Conservation (phyloP, 1,140 invertebrate species). For the Thereuonema tuberculata region DNA sequence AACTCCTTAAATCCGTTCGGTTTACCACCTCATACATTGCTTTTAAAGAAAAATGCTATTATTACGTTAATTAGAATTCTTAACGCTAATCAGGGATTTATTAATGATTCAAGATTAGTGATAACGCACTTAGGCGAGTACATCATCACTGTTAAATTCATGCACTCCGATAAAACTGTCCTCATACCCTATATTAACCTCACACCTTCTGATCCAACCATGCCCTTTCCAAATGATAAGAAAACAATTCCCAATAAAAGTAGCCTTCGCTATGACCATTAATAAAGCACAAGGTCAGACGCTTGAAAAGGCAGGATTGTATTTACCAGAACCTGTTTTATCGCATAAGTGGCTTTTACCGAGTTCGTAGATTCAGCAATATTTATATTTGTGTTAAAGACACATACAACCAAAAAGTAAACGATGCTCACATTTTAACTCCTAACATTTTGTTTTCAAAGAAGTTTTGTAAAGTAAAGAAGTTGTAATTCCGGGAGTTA, state of each 20-base stretch:
- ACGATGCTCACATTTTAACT: not conserved
- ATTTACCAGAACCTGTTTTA: not conserved
- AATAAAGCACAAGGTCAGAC: conserved; percentile 6
- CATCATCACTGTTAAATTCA: not conserved
- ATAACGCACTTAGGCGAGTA: not conserved
- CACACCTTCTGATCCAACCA: not conserved
- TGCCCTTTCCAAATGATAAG: not conserved
- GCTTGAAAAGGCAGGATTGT: not conserved
- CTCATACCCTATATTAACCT: not conserved
- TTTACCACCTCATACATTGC: conserved; percentile 3
- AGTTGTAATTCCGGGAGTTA: too few relatives aligned
- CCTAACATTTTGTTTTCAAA: not conserved
- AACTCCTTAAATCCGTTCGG: not conserved
- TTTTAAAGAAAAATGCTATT: not conserved
- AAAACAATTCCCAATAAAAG: not conserved
- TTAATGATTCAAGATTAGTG: not conserved
- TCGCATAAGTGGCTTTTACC: not conserved
- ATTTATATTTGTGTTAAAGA: not conserved
- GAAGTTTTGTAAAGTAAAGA: not conserved
- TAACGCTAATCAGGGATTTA: not conserved
- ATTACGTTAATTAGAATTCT: conserved; percentile 2
- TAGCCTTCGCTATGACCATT: conserved; percentile 5
- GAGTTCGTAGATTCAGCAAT: not conserved
- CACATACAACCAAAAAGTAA: not conserved
- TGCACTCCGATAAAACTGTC: not conserved